Percentiles rank a stretch among this genome's conserved stretches.
Conservation (phyloP, 2,113 vertebrate genomes). For the Labrus mixtus region DNA sequence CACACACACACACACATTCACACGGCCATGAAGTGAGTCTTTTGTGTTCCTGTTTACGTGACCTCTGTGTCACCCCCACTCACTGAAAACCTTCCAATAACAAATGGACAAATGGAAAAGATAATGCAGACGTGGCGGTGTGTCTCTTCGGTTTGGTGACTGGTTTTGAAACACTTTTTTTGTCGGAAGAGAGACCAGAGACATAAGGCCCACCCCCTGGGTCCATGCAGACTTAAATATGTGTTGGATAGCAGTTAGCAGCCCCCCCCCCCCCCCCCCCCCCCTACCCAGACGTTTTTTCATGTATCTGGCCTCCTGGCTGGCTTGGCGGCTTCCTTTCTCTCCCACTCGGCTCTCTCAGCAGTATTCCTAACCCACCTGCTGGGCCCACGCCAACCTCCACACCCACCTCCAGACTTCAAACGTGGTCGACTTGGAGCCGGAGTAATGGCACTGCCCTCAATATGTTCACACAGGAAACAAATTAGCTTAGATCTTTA, state of each 20-base stretch:
- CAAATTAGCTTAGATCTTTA: slow-evolving; percentile 31
- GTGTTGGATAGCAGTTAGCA: slow-evolving; percentile 25
- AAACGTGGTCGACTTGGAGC: slow-evolving; percentile 54
- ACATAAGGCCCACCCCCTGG: neutral
- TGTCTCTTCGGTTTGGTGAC: neutral
- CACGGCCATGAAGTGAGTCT: neutral
- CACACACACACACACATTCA: neutral
- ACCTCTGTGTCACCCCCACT: slow-evolving; percentile 39
- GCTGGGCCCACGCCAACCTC: slow-evolving; percentile 58
- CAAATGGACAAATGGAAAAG: slow-evolving; percentile 51
- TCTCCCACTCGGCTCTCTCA: slow-evolving; percentile 61
- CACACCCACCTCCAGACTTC: slow-evolving; percentile 56
- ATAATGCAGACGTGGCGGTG: slow-evolving; percentile 12
- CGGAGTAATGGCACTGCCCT: slow-evolving; percentile 15
- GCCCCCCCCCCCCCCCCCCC: slow-evolving; percentile 11
- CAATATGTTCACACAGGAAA: slow-evolving; percentile 43
- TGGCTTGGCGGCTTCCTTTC: slow-evolving; percentile 43
- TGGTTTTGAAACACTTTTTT: neutral
- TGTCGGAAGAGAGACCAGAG: neutral
- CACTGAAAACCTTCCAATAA: slow-evolving; percentile 34
- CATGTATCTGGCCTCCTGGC: slow-evolving; percentile 20
- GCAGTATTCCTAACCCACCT: slow-evolving; percentile 67
- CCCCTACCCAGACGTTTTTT: slow-evolving; percentile 38
- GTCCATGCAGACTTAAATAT: neutral
- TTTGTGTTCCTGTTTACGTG: slow-evolving; percentile 37